These are phyloP conservation scores for Todiramphus chloris DNA, from an alignment of 2,113 vertebrate species.

Conservation along the genomic window DNA sequence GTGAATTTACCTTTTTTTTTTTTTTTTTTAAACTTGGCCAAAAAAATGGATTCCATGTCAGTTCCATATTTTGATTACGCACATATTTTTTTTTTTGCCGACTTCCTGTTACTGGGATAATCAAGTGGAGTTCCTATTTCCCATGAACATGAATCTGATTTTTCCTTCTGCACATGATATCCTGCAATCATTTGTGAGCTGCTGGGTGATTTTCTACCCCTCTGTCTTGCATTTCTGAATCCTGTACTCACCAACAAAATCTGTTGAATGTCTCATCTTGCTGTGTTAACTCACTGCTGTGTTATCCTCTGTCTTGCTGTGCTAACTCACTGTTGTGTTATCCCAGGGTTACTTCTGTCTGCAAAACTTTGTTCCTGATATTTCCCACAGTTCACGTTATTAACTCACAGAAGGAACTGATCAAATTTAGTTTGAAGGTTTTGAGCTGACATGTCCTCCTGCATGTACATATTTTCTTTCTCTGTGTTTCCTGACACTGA, in stretches of 20 bases:
- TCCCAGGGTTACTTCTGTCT: background rate
- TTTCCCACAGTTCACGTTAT: conserved; percentile 23
- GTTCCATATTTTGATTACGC: background rate
- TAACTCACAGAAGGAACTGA: conserved; percentile 21
- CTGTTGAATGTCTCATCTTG: background rate
- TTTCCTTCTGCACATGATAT: background rate
- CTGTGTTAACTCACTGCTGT: background rate
- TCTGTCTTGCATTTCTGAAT: background rate
- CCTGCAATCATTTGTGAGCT: background rate
- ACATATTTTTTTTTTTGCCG: background rate
- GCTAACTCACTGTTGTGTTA: background rate
- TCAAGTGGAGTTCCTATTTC: background rate
- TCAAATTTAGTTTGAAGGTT: conserved; percentile 22
- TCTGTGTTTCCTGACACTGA: background rate
- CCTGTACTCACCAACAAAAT: background rate
- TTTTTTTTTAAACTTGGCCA: background rate
- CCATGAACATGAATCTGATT: background rate
- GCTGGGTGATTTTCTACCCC: background rate
- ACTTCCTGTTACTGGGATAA: background rate
- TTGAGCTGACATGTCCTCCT: conserved; percentile 6
- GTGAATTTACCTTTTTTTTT: background rate
- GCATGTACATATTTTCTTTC: background rate
- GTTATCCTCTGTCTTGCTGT: background rate
- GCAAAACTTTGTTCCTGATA: background rate
- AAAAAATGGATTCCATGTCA: background rate